A percentile compares a stretch with the other conserved stretches of the same genome.
Conservation (phyloP, 1,140 invertebrate species). For the Megalonaias nervosa region DNA sequence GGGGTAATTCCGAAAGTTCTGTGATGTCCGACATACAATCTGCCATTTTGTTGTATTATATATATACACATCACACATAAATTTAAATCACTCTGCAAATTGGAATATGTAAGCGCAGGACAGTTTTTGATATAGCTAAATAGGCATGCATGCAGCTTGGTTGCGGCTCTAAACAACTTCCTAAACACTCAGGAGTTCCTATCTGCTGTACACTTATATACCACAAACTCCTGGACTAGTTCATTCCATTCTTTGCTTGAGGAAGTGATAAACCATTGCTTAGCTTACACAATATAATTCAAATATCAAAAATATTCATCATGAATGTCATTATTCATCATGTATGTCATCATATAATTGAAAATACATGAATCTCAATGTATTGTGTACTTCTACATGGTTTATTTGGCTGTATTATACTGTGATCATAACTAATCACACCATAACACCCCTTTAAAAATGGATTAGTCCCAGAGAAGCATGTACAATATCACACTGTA, state of each 20-base stretch:
- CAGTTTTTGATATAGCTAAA: constrained; percentile 28
- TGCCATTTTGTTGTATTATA: constrained; percentile 51
- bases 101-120: too few species aligned
- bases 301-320: too few species aligned
- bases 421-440: too few species aligned
- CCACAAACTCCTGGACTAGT: constrained; percentile 10
- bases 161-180: constrained; percentile 30
- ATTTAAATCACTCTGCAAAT: too few species aligned
- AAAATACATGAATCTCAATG: too few species aligned
- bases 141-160: constrained; percentile 37
- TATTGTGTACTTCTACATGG: too few species aligned
- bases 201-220: not conserved
- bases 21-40: constrained; percentile 55
- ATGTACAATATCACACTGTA: too few species aligned
- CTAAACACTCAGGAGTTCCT: constrained; percentile 15
- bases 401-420: too few species aligned
- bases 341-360: too few species aligned
- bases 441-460: too few species aligned
- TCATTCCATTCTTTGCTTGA: not conserved
- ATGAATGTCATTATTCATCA: too few species aligned
- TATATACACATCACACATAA: not conserved
- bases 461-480: too few species aligned
- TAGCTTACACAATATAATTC: not conserved
- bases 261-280: not conserved
- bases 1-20: constrained; percentile 64